Conservation (phyloP, 37 sponge, comb jelly and placozoan species). For the Haliclona indistincta region DNA sequence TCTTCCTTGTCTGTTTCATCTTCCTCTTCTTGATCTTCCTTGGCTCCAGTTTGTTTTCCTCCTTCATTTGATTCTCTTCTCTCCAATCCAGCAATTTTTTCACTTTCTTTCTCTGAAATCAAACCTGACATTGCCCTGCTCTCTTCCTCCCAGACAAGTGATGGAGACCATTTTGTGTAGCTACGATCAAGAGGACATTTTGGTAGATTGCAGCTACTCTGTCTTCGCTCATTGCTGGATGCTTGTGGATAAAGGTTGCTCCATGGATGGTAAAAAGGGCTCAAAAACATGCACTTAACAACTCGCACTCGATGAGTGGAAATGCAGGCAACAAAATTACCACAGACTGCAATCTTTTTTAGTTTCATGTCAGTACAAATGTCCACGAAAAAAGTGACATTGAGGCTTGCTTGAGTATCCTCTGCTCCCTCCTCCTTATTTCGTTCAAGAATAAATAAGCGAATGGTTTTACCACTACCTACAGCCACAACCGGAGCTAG, state of each 20-base stretch:
- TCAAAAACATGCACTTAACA: conserved; percentile 19
- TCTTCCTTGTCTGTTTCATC: neutral
- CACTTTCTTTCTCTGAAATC: too few relatives aligned
- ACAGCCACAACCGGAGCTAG: conserved; percentile 49
- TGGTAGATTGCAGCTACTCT: too few relatives aligned
- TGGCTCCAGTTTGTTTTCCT: neutral
- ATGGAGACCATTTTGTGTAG: conserved; percentile 48
- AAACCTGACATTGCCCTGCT: too few relatives aligned
- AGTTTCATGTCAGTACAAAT: conserved; percentile 25
- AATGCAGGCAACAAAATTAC: conserved; percentile 50
- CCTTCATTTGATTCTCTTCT: neutral
- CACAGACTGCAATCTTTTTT: conserved; percentile 32
- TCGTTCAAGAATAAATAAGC: conserved; percentile 23
- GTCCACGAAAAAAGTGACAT: conserved; percentile 8
- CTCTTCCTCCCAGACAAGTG: conserved; percentile 55
- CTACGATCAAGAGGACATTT: too few relatives aligned
- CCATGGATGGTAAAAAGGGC: neutral
- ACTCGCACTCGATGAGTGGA: conserved; percentile 46
- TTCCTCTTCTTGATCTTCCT: neutral
- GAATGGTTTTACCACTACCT: conserved; percentile 28
- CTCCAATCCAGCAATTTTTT: neutral
- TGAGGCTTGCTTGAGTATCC: neutral
- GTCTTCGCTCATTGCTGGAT: too few relatives aligned
- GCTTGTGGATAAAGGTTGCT: too few relatives aligned
- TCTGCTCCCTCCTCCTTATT: neutral